Percentiles rank a stretch among this genome's conserved stretches.
phyloP scores from a whole-genome alignment of 1,140 invertebrate species.

The Diachasmimorpha longicaudata region DNA sequence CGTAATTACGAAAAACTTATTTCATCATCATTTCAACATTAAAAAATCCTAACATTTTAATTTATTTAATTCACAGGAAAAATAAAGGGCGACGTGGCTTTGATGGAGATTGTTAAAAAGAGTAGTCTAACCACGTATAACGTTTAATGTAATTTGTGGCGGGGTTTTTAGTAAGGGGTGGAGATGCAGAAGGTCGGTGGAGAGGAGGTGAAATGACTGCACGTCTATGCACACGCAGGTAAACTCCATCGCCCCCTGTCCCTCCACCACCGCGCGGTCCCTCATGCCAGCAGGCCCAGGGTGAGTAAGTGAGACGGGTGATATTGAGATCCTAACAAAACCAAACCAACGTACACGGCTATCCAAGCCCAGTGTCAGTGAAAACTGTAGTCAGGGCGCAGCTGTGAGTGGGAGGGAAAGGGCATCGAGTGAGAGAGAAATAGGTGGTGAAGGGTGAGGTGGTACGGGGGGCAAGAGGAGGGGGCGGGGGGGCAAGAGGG shows the following conservation, averaged over 20 bases:
- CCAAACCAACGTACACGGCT: not conserved
- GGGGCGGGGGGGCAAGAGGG: not conserved
- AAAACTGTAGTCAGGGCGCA: not conserved
- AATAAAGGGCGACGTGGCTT: not conserved
- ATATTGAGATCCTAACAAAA: conserved; percentile 20
- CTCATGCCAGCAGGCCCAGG: not conserved
- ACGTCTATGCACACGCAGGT: conserved; percentile 4
- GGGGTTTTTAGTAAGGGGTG: not conserved
- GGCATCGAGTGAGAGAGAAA: not conserved
- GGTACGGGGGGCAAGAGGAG: not conserved
- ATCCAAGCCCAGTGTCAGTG: not conserved
- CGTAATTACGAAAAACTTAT: not conserved
- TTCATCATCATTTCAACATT: not conserved
- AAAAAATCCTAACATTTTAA: conserved; percentile 3
- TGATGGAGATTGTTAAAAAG: conserved; percentile 9
- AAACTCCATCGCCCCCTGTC: not conserved
- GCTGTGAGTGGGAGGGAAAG: conserved; percentile 26
- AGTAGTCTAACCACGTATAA: conserved; percentile 6
- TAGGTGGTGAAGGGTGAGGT: not conserved
- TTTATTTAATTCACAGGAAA: not conserved
- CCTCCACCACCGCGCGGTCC: too few species aligned
- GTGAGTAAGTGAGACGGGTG: conserved; percentile 15
- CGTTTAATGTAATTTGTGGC: conserved; percentile 8
- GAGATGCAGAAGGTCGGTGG: not conserved
- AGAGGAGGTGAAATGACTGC: conserved; percentile 15